These are phyloP conservation scores for Tachypleus tridentatus DNA, from an alignment of 1,140 invertebrate genomes.

Conservation along the genomic window DNA sequence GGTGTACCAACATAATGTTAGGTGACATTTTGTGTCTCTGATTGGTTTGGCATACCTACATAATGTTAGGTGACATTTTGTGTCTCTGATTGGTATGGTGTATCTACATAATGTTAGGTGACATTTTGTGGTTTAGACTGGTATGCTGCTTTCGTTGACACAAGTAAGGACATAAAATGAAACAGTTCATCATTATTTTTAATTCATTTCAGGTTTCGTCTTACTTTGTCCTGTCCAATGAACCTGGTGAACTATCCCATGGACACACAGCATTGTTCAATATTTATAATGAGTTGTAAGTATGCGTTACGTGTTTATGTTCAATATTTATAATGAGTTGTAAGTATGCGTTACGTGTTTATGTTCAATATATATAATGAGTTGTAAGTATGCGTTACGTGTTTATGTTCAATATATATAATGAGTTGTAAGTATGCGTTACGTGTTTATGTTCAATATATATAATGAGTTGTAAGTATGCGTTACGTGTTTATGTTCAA, in stretches of 20 bases:
- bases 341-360: constrained; percentile 5
- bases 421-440: constrained; percentile 16
- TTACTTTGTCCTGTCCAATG: constrained; percentile 17
- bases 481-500: not conserved
- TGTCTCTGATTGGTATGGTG: too few relatives aligned
- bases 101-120: too few relatives aligned
- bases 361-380: constrained; percentile 14
- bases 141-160: too few relatives aligned
- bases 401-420: constrained; percentile 6
- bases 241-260: constrained; percentile 18
- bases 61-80: too few relatives aligned
- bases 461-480: constrained; percentile 17
- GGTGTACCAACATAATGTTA: too few relatives aligned
- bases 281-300: constrained; percentile 17
- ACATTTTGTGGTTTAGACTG: too few relatives aligned
- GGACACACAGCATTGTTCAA: constrained; percentile 15
- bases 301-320: not conserved
- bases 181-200: too few relatives aligned
- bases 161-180: too few relatives aligned
- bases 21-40: too few relatives aligned
- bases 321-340: constrained; percentile 16
- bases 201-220: constrained; percentile 10
- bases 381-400: constrained; percentile 12
- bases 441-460: constrained; percentile 2
- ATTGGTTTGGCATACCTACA: too few relatives aligned